Conservation (phyloP, 1,140 invertebrate genomes). For the Tetragonula clypearis region DNA sequence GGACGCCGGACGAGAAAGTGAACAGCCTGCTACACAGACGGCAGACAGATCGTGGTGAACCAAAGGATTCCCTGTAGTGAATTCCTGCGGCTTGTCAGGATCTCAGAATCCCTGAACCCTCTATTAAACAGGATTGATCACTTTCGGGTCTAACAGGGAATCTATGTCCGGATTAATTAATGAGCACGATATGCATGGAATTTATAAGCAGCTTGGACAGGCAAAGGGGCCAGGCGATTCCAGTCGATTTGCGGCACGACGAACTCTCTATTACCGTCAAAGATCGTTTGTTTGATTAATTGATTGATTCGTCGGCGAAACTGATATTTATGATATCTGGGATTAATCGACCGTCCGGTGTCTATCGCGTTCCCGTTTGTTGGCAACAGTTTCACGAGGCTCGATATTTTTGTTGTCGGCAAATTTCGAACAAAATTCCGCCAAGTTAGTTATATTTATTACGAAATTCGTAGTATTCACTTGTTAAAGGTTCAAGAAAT, state of each 20-base stretch:
- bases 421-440: too few species aligned
- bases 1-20: constrained; percentile 37
- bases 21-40: constrained; percentile 20
- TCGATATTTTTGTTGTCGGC: not conserved
- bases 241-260: too few species aligned
- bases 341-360: not conserved
- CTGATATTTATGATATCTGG: not conserved
- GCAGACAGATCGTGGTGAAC: constrained; percentile 52
- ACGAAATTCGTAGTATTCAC: too few species aligned
- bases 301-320: not conserved
- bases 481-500: too few species aligned
- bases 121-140: constrained; percentile 51
- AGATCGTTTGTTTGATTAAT: not conserved
- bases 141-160: not conserved
- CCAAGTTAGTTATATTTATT: too few species aligned
- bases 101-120: constrained; percentile 47
- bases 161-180: constrained; percentile 6
- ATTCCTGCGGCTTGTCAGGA: constrained; percentile 55
- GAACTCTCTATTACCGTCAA: not conserved
- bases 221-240: too few species aligned
- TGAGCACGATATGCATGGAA: not conserved
- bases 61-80: constrained; percentile 35
- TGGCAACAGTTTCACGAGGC: not conserved
- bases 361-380: not conserved
- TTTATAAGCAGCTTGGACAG: not conserved